phyloP scores from a whole-genome alignment of 2,113 vertebrate species.

The Etheostoma cragini region DNA sequence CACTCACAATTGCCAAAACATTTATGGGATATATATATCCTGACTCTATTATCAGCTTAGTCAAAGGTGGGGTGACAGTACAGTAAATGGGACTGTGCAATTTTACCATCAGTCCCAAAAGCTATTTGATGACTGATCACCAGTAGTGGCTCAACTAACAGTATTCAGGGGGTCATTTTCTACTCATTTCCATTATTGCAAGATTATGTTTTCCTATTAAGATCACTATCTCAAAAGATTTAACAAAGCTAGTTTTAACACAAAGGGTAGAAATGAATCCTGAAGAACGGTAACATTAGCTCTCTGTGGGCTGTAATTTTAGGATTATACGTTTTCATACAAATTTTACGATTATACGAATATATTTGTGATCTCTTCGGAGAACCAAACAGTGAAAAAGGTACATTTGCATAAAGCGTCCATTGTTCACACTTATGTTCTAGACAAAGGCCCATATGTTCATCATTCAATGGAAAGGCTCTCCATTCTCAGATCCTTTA shows the following conservation, averaged over 20 bases:
- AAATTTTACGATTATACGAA: neutral
- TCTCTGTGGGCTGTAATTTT: neutral
- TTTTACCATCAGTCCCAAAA: neutral
- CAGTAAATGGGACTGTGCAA: neutral
- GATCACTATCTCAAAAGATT: neutral
- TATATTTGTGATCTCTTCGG: neutral
- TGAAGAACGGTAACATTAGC: neutral
- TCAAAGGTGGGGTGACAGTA: neutral
- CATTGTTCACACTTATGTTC: neutral
- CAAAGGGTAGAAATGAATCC: neutral
- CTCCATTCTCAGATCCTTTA: conserved; percentile 40
- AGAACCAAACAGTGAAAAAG: neutral
- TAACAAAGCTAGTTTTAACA: neutral
- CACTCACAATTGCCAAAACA: neutral
- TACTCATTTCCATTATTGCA: conserved; percentile 2
- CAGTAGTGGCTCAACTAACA: neutral
- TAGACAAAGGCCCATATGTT: conserved; percentile 35
- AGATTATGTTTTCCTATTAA: neutral
- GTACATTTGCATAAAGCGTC: neutral
- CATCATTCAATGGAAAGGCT: conserved; percentile 27
- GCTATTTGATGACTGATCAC: neutral
- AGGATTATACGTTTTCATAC: too few relatives aligned
- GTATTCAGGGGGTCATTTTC: neutral
- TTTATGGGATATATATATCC: neutral
- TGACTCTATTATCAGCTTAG: neutral